Base-by-base conservation (phyloP, 1,140 invertebrate genomes). In the Lanistes nyassanus region DNA sequence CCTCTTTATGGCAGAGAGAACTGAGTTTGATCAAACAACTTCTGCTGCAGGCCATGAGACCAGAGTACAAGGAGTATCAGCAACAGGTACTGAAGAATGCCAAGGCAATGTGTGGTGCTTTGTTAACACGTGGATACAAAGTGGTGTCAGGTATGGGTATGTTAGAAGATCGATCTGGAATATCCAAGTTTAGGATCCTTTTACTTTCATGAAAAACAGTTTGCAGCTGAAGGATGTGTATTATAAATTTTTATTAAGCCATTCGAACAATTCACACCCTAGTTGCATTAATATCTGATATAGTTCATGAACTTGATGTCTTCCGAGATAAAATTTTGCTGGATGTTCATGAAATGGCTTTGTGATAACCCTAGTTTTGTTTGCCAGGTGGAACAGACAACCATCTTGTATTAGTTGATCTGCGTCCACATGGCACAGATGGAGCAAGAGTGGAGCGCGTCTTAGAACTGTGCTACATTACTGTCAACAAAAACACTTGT, bases 401-500 rank as follows among this genome's bases (percentile, higher is more conserved):
- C 80, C 92, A 93, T 84, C 84, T 92, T 26, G 90, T 94, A 81
- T 92, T 97, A 47, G 89, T 99, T 34, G 91, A 92, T 81, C 89
- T 99, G 26, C 91, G 94, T 71, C 90, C 92, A 6, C 91, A 90
- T 0, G 93, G 94, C 2, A 88, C 98, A 0, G 94, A 94, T 53
- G 97, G 97, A 13, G 93, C 95, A 13, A 93, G 94, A 80, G 96
- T 94, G 4, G 97, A 98, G 88, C 93, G 93, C 67, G 92, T 98
- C 55, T 90, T 98, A 0, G 97, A 99, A 87, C 92, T 95, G 70
- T 92, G 97, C 80, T 93, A 93, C 64, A 97, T 99, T 86, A 96
- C 96, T 16, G 97, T 96, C 82, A 99, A 99, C 88, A 99, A 99
- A 90, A 99, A 99, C 88, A 99, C 98, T 0, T 92, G 92, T 76